A percentile compares a stretch with the other conserved stretches of the same genome.
phyloP scores from a whole-genome alignment of 2,888 invertebrate species.

The Palloptera scutellata region DNA sequence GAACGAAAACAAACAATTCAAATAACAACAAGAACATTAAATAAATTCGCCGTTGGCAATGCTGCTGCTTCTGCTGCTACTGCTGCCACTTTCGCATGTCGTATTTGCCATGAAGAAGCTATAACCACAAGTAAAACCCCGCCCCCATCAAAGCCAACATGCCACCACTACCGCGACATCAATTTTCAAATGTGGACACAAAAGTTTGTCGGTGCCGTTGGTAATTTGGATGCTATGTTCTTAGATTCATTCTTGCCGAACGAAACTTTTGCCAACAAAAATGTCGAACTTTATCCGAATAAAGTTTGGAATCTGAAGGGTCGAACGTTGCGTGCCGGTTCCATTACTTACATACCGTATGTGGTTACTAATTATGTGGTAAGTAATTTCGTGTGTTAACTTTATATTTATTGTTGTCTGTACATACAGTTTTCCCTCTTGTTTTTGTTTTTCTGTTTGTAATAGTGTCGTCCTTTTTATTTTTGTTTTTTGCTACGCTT shows the following conservation, averaged over 20 bases:
- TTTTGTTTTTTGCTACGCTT: too few species aligned
- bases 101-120: background rate
- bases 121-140: background rate
- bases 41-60: slow-evolving; percentile 18
- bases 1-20: slow-evolving; percentile 22
- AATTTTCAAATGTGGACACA: slow-evolving; percentile 63
- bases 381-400: slow-evolving; percentile 53
- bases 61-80: slow-evolving; percentile 10
- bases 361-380: slow-evolving; percentile 61
- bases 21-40: slow-evolving; percentile 30
- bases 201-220: slow-evolving; percentile 57
- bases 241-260: slow-evolving; percentile 58
- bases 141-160: background rate
- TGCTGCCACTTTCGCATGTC: slow-evolving; percentile 7
- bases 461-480: too few species aligned
- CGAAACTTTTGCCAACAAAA: slow-evolving; percentile 51
- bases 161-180: slow-evolving; percentile 46
- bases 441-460: background rate
- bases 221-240: slow-evolving; percentile 58
- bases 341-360: slow-evolving; percentile 61
- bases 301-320: slow-evolving; percentile 59
- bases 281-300: slow-evolving; percentile 60
- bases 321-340: slow-evolving; percentile 55
- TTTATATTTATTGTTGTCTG: slow-evolving; percentile 52
- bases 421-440: background rate